Conservation (phyloP, 2,113 vertebrate species). For the Oreochromis spilurus region DNA sequence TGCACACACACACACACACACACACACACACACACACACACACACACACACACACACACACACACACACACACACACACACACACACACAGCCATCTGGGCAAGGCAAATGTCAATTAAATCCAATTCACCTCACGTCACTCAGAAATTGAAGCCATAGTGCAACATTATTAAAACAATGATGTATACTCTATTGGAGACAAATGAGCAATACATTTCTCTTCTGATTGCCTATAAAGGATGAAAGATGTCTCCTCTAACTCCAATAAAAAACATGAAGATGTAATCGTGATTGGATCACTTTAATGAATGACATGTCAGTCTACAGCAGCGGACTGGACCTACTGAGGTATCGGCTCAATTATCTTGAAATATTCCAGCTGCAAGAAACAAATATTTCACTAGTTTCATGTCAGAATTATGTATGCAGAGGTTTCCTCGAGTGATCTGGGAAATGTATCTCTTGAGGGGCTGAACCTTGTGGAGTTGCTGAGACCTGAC, state of each 20-base stretch:
- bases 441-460: constrained; percentile 42
- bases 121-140: constrained; percentile 42
- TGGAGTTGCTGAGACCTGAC: neutral
- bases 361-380: constrained; percentile 16
- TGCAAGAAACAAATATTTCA: constrained; percentile 37
- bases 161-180: constrained; percentile 7
- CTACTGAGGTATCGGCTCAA: constrained; percentile 22
- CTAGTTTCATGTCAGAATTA: constrained; percentile 28
- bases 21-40: neutral
- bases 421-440: constrained; percentile 4
- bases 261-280: neutral
- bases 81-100: constrained; percentile 43
- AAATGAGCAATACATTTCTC: constrained; percentile 9
- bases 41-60: neutral
- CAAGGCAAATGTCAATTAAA: constrained; percentile 48
- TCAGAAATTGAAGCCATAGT: constrained; percentile 23
- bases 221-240: neutral
- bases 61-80: neutral
- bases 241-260: neutral
- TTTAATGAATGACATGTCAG: neutral
- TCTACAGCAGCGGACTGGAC: neutral
- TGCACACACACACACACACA: neutral
- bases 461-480: neutral
- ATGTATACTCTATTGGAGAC: neutral
- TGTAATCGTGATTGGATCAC: neutral